Evolutionary conservation across 92 coral and sea anemone genomes (phyloP).

Genomic region (Porites lobata): DNA sequence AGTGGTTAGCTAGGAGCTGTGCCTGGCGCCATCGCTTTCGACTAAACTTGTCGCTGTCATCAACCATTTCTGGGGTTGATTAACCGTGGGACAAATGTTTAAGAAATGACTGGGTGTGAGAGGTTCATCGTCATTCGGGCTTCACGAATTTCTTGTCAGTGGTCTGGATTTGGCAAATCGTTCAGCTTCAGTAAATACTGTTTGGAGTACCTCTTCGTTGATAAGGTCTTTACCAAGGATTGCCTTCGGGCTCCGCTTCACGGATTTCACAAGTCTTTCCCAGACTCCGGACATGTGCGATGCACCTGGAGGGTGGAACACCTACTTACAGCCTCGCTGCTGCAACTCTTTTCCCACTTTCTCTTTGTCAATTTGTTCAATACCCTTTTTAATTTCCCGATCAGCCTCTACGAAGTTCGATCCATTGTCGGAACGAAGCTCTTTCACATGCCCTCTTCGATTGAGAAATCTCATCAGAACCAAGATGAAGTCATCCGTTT

Average conservation of each 20-base stretch:
- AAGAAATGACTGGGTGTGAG: constrained; percentile 53
- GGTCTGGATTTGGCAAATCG: constrained; percentile 72
- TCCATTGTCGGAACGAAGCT: constrained; percentile 64
- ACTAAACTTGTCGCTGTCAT: constrained; percentile 56
- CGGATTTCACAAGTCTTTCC: constrained; percentile 71
- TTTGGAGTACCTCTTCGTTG: constrained; percentile 63
- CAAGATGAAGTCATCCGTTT: constrained; percentile 5
- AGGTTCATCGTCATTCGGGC: constrained; percentile 46
- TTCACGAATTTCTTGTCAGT: constrained; percentile 53
- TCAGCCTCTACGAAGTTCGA: constrained; percentile 66
- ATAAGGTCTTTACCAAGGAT: constrained; percentile 52
- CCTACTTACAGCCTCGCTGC: constrained; percentile 71
- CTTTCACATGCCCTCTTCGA: constrained; percentile 57
- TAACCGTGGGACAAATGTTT: constrained; percentile 39
- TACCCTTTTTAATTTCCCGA: constrained; percentile 51
- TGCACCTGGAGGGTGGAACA: constrained; percentile 76
- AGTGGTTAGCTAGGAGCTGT: constrained; percentile 50
- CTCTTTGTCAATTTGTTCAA: constrained; percentile 26
- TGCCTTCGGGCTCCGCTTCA: constrained; percentile 69
- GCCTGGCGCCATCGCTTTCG: constrained; percentile 72
- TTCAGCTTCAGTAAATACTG: constrained; percentile 73
- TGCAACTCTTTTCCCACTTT: constrained; percentile 36
- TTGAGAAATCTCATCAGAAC: not conserved
- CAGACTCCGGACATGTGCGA: constrained; percentile 77
- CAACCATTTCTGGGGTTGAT: constrained; percentile 54